Conservation (phyloP, 1,140 invertebrate species). For the Brachionus paranguensis region DNA sequence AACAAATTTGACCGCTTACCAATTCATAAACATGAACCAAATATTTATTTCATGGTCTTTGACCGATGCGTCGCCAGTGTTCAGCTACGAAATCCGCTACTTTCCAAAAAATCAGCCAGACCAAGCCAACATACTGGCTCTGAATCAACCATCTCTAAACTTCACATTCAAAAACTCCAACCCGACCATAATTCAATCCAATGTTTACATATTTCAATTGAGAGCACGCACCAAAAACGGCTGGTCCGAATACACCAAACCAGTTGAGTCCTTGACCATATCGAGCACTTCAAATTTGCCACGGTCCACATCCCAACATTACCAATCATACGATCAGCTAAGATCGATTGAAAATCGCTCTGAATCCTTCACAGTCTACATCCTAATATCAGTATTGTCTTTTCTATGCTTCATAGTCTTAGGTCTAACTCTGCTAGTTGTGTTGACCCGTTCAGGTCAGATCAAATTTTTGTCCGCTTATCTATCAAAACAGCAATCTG, state of each 20-base stretch:
- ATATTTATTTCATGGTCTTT: not conserved
- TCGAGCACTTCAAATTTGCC: not conserved
- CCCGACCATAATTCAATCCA: not conserved
- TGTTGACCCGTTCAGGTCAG: not conserved
- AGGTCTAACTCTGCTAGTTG: not conserved
- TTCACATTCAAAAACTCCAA: slow-evolving; percentile 39
- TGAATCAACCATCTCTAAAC: not conserved
- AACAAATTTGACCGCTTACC: slow-evolving; percentile 13
- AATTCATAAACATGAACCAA: slow-evolving; percentile 32
- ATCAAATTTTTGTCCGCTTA: slow-evolving; percentile 1
- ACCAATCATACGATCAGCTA: not conserved
- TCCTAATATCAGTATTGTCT: not conserved
- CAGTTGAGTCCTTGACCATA: not conserved
- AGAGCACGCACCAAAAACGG: not conserved
- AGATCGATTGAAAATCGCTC: not conserved
- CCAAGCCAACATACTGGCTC: not conserved
- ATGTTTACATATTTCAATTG: slow-evolving; percentile 34
- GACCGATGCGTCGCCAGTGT: not conserved
- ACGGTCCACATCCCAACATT: not conserved
- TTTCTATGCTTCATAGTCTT: not conserved
- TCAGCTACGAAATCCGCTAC: slow-evolving; percentile 14
- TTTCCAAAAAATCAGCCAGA: not conserved
- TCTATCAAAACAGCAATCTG: not conserved
- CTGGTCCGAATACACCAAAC: not conserved
- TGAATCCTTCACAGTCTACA: not conserved